These are phyloP conservation scores for Drosophila littoralis DNA, from an alignment of 1,140 invertebrate species.

Conservation along the genomic window DNA sequence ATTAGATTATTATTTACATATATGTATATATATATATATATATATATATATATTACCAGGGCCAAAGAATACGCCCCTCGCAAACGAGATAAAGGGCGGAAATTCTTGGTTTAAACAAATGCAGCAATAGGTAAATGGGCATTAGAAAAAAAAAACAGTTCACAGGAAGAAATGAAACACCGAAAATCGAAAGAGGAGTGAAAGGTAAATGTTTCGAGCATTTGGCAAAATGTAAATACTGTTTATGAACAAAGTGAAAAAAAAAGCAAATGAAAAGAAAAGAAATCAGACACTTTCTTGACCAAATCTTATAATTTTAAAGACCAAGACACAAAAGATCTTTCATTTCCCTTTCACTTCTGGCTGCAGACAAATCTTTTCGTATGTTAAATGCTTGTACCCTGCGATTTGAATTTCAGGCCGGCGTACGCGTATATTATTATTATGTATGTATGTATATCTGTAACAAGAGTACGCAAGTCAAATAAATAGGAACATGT, in stretches of 20 bases:
- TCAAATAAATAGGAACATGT: slow-evolving; percentile 22
- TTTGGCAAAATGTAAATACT: slow-evolving; percentile 29
- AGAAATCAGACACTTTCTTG: slow-evolving; percentile 50
- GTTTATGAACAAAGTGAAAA: slow-evolving; percentile 12
- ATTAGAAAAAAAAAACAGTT: not conserved
- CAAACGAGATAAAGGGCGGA: not conserved
- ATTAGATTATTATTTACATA: too few relatives aligned
- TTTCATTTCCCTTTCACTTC: slow-evolving; percentile 59
- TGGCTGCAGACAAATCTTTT: slow-evolving; percentile 17
- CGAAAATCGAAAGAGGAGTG: slow-evolving; percentile 12
- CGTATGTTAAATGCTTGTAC: slow-evolving; percentile 14
- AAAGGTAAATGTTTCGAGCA: slow-evolving; percentile 30
- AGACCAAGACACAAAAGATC: slow-evolving; percentile 35
- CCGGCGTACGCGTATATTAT: slow-evolving; percentile 2
- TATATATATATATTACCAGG: too few relatives aligned
- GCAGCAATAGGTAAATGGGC: not conserved
- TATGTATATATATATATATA: too few relatives aligned
- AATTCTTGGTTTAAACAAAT: not conserved
- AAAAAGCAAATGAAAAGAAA: too few relatives aligned
- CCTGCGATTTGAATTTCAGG: slow-evolving; percentile 13
- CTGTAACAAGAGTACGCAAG: slow-evolving; percentile 8
- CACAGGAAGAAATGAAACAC: not conserved
- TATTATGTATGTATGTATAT: not conserved
- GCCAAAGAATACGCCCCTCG: too few relatives aligned
- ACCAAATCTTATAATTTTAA: slow-evolving; percentile 41